Evolutionary conservation across 2,113 vertebrate species (phyloP), one percentile per base, ranked within the genome.

Genomic region (Antennarius striatus): DNA sequence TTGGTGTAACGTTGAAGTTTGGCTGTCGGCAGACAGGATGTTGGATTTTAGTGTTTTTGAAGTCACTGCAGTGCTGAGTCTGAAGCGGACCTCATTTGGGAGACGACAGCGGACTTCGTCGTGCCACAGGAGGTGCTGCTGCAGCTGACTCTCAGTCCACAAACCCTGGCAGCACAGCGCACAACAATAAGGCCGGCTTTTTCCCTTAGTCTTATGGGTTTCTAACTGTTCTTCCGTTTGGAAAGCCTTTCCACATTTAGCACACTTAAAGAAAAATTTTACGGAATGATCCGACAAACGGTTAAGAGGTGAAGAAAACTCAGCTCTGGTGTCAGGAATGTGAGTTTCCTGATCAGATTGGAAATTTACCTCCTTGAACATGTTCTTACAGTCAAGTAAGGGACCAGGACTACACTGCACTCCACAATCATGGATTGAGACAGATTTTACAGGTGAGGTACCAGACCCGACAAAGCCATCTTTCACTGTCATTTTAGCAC

Each of bases 71-170:
- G 91, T 66, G 13, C 83, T 80, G 51, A 93, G 89, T 62, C 92
- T 75, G 39, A 90, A 91, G 16, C 92, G 90, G 6, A 94, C 83
- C 63, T 93, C 91, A 1, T 88, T 90, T 0, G 93, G 93, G 29
- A 93, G 86, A 10, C 91, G 90, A 6, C 79, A 81, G 9, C 92
- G 92, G 14, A 92, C 86, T 70, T 93, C 86, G 4, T 94, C 92
- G 11, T 94, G 93, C 92, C 92, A 93, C 49, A 79, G 53, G 5
- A 94, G 91, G 78, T 94, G 93, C 50, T 93, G 92, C 74, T 91
- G 91, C 45, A 94, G 88, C 75, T 92, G 92, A 10, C 60, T 88
- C 78, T 93, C 92, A 0, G 88, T 89, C 92, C 91, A 92, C 54
- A 91, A 92, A 12, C 89, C 88, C 2, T 90, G 86, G 77, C 93